Conservation (phyloP, 2,888 invertebrate species). For the Patella pellucida region DNA sequence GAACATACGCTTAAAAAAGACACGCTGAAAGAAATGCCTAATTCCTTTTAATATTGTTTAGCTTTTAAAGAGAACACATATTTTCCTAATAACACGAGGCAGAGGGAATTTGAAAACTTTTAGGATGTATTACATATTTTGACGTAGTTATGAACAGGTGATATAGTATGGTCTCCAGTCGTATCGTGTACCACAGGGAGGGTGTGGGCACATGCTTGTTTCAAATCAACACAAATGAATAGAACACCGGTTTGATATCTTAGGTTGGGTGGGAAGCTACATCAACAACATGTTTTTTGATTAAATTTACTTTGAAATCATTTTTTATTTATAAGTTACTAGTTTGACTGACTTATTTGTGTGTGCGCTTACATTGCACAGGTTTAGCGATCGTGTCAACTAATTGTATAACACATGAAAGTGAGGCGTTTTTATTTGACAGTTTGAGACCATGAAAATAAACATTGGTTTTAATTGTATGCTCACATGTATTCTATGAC, state of each 20-base stretch:
- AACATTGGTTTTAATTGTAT: too few relatives aligned
- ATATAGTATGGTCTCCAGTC: not conserved
- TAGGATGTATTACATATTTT: constrained; percentile 3
- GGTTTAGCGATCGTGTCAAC: too few relatives aligned
- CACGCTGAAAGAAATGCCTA: not conserved
- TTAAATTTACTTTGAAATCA: not conserved
- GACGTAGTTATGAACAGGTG: not conserved
- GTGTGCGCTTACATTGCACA: too few relatives aligned
- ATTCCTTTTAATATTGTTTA: constrained; percentile 11
- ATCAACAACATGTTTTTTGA: not conserved
- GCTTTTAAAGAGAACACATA: not conserved
- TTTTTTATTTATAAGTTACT: not conserved
- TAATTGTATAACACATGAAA: too few relatives aligned
- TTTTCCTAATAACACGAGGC: not conserved
- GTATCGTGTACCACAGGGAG: not conserved
- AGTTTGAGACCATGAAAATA: too few relatives aligned
- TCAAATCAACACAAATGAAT: not conserved
- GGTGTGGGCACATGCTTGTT: not conserved
- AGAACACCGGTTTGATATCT: not conserved
- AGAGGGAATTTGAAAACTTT: constrained; percentile 1
- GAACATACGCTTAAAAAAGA: not conserved
- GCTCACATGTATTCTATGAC: too few relatives aligned
- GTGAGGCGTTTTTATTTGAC: too few relatives aligned
- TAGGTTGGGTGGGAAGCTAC: not conserved
- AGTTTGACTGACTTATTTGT: too few relatives aligned